These are phyloP conservation scores for Drosophila auraria DNA, from an alignment of 1,140 invertebrate genomes.

Conservation along the genomic window DNA sequence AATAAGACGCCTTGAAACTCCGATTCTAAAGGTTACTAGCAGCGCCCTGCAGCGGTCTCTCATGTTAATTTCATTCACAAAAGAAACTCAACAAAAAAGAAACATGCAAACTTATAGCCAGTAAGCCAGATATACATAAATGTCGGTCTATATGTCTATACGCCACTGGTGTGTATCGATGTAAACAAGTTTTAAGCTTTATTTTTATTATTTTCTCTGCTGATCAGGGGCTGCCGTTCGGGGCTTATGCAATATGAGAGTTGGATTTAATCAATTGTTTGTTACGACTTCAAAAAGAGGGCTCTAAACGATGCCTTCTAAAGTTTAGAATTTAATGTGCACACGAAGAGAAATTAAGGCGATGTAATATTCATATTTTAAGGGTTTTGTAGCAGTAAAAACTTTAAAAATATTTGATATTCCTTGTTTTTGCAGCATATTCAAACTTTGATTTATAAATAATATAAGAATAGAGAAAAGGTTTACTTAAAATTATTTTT, in stretches of 20 bases:
- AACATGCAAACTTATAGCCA: constrained; percentile 7
- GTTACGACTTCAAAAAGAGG: neutral
- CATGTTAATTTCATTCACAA: constrained; percentile 53
- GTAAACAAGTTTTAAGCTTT: constrained; percentile 42
- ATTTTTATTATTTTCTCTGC: constrained; percentile 13
- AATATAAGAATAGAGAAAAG: too few relatives aligned
- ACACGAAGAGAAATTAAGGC: neutral
- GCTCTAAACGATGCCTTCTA: too few relatives aligned
- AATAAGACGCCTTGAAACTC: constrained; percentile 51
- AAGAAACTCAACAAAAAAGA: constrained; percentile 26
- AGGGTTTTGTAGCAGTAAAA: too few relatives aligned
- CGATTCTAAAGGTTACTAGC: constrained; percentile 67
- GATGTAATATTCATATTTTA: too few relatives aligned
- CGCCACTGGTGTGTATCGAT: constrained; percentile 23
- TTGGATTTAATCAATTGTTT: constrained; percentile 23
- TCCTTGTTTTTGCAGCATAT: too few relatives aligned
- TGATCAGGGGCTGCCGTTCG: constrained; percentile 14
- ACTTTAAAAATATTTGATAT: too few relatives aligned
- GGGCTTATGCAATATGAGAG: constrained; percentile 27
- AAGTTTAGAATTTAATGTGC: neutral
- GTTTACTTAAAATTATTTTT: too few relatives aligned
- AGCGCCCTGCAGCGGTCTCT: neutral
- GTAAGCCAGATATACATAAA: constrained; percentile 15
- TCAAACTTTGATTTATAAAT: too few relatives aligned
- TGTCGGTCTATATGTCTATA: constrained; percentile 22